Conservation (phyloP, 2,888 invertebrate genomes). For the Hirtodrosophila cameraria region DNA sequence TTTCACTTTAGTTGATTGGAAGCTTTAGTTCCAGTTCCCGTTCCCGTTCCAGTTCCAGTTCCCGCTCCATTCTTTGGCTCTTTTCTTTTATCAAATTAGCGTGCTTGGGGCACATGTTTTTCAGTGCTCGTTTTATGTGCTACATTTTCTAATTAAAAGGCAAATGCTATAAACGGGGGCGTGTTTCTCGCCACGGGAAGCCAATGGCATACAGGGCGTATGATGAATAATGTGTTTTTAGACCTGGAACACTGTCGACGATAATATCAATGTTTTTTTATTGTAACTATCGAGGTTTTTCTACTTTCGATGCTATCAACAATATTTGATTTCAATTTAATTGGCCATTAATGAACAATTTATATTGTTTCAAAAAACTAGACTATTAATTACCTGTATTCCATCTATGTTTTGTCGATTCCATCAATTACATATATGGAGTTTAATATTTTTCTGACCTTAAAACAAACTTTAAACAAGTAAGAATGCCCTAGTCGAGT, state of each 20-base stretch:
- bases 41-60: not conserved
- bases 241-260: too few relatives aligned
- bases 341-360: too few relatives aligned
- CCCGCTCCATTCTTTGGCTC: not conserved
- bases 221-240: constrained; percentile 27
- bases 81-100: constrained; percentile 55
- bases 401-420: too few relatives aligned
- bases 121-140: constrained; percentile 28
- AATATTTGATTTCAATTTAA: too few relatives aligned
- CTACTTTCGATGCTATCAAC: too few relatives aligned
- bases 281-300: too few relatives aligned
- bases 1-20: constrained; percentile 31
- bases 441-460: too few relatives aligned
- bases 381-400: too few relatives aligned
- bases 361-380: too few relatives aligned
- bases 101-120: constrained; percentile 30
- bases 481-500: too few relatives aligned
- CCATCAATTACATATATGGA: too few relatives aligned
- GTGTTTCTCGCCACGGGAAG: constrained; percentile 37
- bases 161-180: constrained; percentile 51
- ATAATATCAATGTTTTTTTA: not conserved
- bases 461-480: too few relatives aligned
- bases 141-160: constrained; percentile 66
- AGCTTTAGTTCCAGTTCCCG: constrained; percentile 8
- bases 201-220: constrained; percentile 33